phyloP scores from a whole-genome alignment of 2,797 vertebrate genomes.

The Antrozous pallidus region DNA sequence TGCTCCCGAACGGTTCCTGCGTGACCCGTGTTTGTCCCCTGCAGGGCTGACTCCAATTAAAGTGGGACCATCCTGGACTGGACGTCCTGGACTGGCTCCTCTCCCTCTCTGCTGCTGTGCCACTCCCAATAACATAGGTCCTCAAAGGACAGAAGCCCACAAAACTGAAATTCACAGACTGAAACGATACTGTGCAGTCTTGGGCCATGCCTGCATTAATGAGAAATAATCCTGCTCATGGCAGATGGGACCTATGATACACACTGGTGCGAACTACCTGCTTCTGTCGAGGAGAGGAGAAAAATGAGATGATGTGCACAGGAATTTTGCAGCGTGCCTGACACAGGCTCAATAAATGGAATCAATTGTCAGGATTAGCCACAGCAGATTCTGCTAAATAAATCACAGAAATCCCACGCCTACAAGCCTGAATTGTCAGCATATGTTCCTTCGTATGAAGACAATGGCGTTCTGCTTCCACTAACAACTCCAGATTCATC shows the following conservation, averaged over 20 bases:
- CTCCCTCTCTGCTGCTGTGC: background rate
- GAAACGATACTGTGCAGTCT: background rate
- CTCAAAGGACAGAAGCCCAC: background rate
- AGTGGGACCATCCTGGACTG: background rate
- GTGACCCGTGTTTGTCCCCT: background rate
- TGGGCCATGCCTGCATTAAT: background rate
- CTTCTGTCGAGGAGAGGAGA: too few relatives aligned
- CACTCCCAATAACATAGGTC: background rate
- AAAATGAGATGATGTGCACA: background rate
- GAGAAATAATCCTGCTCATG: background rate
- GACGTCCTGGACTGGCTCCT: background rate
- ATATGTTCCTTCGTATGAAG: constrained; percentile 4
- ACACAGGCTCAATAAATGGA: background rate
- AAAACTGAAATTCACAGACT: background rate
- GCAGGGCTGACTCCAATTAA: background rate
- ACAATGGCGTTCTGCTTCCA: constrained; percentile 23
- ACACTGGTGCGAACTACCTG: background rate
- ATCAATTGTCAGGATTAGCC: background rate
- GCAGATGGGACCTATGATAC: background rate
- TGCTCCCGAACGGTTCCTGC: background rate
- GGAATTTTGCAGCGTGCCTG: background rate
- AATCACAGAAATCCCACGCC: background rate
- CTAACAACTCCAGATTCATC: background rate
- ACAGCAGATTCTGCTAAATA: background rate
- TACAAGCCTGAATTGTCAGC: background rate